Percentiles rank a stretch among this genome's conserved stretches.
These are phyloP conservation scores for Eupeodes corollae DNA, from an alignment of 1,140 invertebrate genomes.

Conservation along the genomic window DNA sequence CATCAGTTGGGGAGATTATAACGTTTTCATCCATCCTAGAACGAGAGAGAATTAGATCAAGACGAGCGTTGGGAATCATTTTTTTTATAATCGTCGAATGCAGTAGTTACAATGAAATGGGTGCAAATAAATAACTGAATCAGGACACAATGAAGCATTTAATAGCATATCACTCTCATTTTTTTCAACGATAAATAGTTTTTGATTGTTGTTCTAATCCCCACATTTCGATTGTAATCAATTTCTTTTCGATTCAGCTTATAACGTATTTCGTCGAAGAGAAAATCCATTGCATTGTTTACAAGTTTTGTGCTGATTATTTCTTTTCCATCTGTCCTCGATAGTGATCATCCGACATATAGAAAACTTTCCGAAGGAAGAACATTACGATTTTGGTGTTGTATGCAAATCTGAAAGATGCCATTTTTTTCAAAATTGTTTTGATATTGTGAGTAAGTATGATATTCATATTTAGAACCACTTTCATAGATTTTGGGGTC, in stretches of 20 bases:
- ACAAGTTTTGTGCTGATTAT: slow-evolving; percentile 11
- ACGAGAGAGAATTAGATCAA: slow-evolving; percentile 37
- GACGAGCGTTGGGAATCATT: slow-evolving; percentile 37
- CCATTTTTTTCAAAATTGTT: slow-evolving; percentile 26
- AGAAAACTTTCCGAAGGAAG: slow-evolving; percentile 25
- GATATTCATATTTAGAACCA: slow-evolving; percentile 27
- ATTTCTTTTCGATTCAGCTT: slow-evolving; percentile 38
- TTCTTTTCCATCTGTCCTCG: slow-evolving; percentile 11
- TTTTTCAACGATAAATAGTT: slow-evolving; percentile 19
- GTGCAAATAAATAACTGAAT: slow-evolving; percentile 4
- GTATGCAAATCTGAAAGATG: slow-evolving; percentile 31
- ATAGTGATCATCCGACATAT: slow-evolving; percentile 23
- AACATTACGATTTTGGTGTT: slow-evolving; percentile 34
- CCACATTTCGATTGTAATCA: slow-evolving; percentile 34
- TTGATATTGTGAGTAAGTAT: slow-evolving; percentile 28
- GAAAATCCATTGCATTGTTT: slow-evolving; percentile 32
- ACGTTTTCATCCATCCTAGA: slow-evolving; percentile 17
- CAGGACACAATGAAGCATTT: slow-evolving; percentile 22
- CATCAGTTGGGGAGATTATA: slow-evolving; percentile 13
- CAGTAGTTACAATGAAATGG: slow-evolving; percentile 25
- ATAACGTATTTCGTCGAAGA: slow-evolving; percentile 40
- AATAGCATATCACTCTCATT: slow-evolving; percentile 13
- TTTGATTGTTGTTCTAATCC: slow-evolving; percentile 36
- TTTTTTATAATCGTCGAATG: slow-evolving; percentile 40
- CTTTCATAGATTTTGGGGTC: background rate